Base-by-base conservation (phyloP, 2,797 vertebrate species). In the Argentina silus region DNA sequence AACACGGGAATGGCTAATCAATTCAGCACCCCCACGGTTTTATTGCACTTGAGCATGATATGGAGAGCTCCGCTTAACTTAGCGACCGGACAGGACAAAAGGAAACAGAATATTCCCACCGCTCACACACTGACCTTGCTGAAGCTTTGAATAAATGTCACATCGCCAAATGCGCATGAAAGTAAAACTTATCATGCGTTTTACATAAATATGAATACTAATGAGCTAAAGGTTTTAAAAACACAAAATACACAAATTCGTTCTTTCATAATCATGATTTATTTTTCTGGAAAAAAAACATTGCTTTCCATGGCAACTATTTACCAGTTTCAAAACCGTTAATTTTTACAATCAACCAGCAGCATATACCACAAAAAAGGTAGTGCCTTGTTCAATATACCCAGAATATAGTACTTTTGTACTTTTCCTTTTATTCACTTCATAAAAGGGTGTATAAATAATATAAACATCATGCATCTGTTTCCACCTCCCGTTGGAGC, bases 1-100 rank as follows among this genome's bases (percentile, higher is more conserved):
- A 85, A 86, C 82, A 76, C 86, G 69, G 72, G 73, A 83, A 87
- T 74, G 45, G 66, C 75, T 89, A 90, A 90, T 90, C 85, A 90
- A 92, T 90, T 89, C 90, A 89, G 51, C 57, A 19, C 55, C 80
- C 85, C 70, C 71, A 57, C 21, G 76, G 68, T 42, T 90, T 90
- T 85, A 91, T 82, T 79, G 62, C 90, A 81, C 81, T 81, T 66
- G 63, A 78, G 83, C 83, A 80, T 74, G 74, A 73, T 77, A 70
- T 77, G 77, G 72, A 73, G 70, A 72, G 80, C 76, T 77, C 67
- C 27, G 59, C 57, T 64, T 73, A 56, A 72, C 51, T 51, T 69
- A 67, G 73, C 63, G 53, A 56, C 51, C 53, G 27, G 23, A 47
- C 67, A 47, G 85, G 78, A 93, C 92, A 93, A 93, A 85, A 80